Base-by-base conservation (phyloP, 2,113 vertebrate species). In the Ammospiza caudacuta region DNA sequence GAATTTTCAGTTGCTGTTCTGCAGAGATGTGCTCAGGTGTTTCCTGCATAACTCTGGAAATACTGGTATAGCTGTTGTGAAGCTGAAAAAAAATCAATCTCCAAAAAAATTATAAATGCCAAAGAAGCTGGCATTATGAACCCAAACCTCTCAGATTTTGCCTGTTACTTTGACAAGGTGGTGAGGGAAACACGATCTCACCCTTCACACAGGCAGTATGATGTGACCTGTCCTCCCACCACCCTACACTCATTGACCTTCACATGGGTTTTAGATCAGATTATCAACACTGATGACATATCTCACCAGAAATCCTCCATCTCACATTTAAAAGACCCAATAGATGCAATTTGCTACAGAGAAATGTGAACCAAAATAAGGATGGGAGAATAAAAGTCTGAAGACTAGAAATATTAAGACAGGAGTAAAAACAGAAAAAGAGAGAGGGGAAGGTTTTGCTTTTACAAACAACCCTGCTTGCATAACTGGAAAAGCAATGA, bases 1-100 rank as follows among this genome's bases (percentile, higher is more conserved):
- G 62, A 64, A 75, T 68, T 43, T 75, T 43, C 31, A 64, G 17
- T 41, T 0, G 0, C 11, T 70, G 11, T 41, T 78, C 39, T 72
- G 31, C 22, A 27, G n/a, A 63, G 19, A 35, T 2, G 2, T 21
- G 10, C 22, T 66, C 41, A n/a, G 6, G 8, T 4, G 0, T 25
- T 79, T 84, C 35, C 11, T 9, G 9, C 8, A 4, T 79, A n/a
- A 39, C 4, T 69, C 29, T 68, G 29, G 22, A 57, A 78, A 63
- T 91, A 89, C 21, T 24, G 57, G 25, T 29, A 59, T 63, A 0
- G 0, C 11, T 76, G 59, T 61, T 81, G 29, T n/a, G 58, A 95
- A 93, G 39, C 22, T 79, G 29, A 47, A 35, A 74, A 69, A 59
- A 52, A 41, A 41, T 49, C n/a, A 54, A 37, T 74, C 44, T 77